A percentile compares a stretch with the other conserved stretches of the same genome.
Evolutionary conservation across 2,113 vertebrate species (phyloP).

Genomic region (Rhinolophus sinicus): DNA sequence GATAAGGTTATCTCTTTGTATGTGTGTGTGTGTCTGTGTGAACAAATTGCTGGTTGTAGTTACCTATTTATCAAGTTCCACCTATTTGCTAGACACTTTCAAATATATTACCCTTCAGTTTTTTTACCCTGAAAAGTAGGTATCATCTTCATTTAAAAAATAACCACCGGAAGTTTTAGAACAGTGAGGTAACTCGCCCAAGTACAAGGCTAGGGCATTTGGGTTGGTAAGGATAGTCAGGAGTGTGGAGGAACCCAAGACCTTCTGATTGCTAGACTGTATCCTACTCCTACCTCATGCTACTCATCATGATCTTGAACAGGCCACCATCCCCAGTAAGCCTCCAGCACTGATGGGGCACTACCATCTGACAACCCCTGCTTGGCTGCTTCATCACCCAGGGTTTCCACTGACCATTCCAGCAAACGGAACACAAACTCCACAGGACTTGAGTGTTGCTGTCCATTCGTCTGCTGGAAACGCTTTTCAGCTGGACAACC

Average conservation of each 20-base stretch:
- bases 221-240: not conserved
- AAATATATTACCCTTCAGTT: not conserved
- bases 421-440: not conserved
- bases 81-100: not conserved
- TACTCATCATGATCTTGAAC: not conserved
- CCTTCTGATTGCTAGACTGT: not conserved
- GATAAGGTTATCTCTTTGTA: not conserved
- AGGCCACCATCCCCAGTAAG: not conserved
- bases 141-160: not conserved
- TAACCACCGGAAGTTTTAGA: not conserved
- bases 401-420: not conserved
- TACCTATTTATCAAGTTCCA: not conserved
- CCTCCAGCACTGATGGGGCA: not conserved
- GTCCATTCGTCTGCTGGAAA: not conserved
- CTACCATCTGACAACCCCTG: not conserved
- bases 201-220: not conserved
- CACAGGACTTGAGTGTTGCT: not conserved
- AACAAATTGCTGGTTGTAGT: not conserved
- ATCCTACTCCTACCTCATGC: rapidly evolving
- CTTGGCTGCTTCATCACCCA: not conserved
- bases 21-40: not conserved
- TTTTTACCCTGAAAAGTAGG: not conserved
- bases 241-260: not conserved
- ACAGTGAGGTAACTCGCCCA: not conserved
- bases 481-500: not conserved